Evolutionary conservation across 92 coral and sea anemone species (phyloP), one percentile per base, ranked within the genome.

Genomic region (Anthopleura xanthogrammica): DNA sequence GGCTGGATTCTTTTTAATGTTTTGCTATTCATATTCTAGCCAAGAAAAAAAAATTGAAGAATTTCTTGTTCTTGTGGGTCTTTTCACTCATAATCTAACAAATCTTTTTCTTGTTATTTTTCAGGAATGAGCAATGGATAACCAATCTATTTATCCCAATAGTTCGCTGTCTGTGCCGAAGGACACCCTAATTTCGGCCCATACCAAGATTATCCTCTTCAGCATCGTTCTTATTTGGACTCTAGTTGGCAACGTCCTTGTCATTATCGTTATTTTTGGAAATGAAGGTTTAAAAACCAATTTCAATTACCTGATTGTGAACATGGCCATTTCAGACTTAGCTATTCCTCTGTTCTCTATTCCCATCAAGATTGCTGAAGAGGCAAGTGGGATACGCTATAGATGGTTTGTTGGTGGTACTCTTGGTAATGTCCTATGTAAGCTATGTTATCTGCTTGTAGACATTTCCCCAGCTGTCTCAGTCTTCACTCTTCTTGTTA

Each of bases 241-340:
- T 39, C 52, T 72, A 12, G 22, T 72, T 16, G 77, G 77, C 52
- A 72, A 72, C 77, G 36, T 72, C 0, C 77, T 72, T 16, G 77
- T 72, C 50, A 36, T 72, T 39, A 19, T 36, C 52, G 77, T 72
- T 11, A 72, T 72, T 7, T 42, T 72, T 7, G 52, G 52, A 12
- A 72, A 72, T 42, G n/a, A 72, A 72, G 20, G 39, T 4, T 36
- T 72, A 16, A 39, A 19, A 36, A 72, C 43, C 3, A 72, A 72
- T 72, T 72, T 72, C 77, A 72, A 72, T 40, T 72, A 39, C 52
- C 39, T 72, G 14, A 72, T 72, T 16, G 23, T 72, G 19, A 72
- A 72, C 52, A 72, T 72, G 77, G 77, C 77, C 5, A 36, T 72
- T 13, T 72, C 77, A 40, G 77, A 72, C 52, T 36, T 72, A 36